These are phyloP conservation scores for Ophioninae sp. DNA, from an alignment of 2,888 invertebrate species.

Conservation along the genomic window DNA sequence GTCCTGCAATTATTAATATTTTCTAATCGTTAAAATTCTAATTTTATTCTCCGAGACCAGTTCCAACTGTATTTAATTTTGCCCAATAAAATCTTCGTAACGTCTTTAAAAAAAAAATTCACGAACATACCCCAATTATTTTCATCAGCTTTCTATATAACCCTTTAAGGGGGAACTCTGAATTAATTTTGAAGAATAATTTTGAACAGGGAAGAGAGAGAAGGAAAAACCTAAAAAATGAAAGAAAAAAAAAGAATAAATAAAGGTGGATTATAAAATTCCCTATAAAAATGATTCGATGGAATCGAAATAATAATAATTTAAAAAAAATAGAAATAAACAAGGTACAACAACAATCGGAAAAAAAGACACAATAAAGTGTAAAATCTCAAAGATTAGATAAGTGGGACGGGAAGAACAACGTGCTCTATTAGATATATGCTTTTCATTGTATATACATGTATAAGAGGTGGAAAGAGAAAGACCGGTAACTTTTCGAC, in stretches of 20 bases:
- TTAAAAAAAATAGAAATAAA: too few relatives aligned
- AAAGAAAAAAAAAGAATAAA: background rate
- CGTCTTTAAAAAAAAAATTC: too few relatives aligned
- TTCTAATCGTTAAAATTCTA: too few relatives aligned
- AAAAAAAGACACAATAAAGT: background rate
- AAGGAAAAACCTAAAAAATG: background rate
- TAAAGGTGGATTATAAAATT: background rate
- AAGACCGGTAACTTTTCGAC: conserved; percentile 72
- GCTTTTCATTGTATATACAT: conserved; percentile 14
- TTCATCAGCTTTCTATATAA: too few relatives aligned
- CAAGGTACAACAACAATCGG: background rate
- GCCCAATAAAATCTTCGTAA: too few relatives aligned
- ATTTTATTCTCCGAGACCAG: too few relatives aligned
- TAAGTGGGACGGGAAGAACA: conserved; percentile 20
- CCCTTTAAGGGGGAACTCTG: too few relatives aligned
- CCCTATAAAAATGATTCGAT: background rate
- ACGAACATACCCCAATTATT: too few relatives aligned
- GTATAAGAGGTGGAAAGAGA: conserved; percentile 36
- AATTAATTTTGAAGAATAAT: too few relatives aligned
- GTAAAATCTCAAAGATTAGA: conserved; percentile 20
- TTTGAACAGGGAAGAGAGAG: background rate
- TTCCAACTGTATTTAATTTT: too few relatives aligned
- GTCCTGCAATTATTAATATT: too few relatives aligned
- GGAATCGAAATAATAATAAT: background rate
- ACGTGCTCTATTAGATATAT: conserved; percentile 6